phyloP scores from a whole-genome alignment of 2,888 invertebrate species.

The Nebria brevicollis region DNA sequence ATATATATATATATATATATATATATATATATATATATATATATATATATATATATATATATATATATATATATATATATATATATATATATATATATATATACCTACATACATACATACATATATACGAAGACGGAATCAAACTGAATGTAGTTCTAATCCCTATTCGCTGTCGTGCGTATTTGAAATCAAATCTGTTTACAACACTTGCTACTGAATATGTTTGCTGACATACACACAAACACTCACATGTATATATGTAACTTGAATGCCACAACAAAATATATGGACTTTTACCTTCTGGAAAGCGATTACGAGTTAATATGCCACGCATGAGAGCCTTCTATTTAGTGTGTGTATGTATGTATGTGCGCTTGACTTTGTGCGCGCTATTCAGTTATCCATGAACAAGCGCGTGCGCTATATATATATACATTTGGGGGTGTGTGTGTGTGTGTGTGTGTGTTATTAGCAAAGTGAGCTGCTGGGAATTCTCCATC shows the following conservation, averaged over 20 bases:
- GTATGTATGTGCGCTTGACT: background rate
- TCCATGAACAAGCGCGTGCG: background rate
- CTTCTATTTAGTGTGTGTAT: background rate
- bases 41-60: no score
- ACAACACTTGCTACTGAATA: background rate
- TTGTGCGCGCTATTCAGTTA: background rate
- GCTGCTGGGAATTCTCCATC: background rate
- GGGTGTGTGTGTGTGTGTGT: background rate
- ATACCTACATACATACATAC: no score
- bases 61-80: no score
- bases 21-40: background rate
- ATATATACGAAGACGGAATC: background rate
- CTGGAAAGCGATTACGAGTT: constrained; percentile 21
- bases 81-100: background rate
- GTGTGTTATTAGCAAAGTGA: background rate
- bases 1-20: background rate
- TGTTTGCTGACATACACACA: background rate
- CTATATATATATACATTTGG: background rate
- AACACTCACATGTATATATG: background rate
- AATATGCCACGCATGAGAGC: constrained; percentile 31
- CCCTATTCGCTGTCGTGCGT: background rate
- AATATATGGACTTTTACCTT: background rate
- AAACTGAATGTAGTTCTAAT: background rate
- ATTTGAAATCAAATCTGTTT: background rate
- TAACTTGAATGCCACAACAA: background rate